Percentiles rank a stretch among this genome's conserved stretches.
These are phyloP conservation scores for Tragulus kanchil DNA, from an alignment of 2,113 vertebrate species.

Conservation along the genomic window DNA sequence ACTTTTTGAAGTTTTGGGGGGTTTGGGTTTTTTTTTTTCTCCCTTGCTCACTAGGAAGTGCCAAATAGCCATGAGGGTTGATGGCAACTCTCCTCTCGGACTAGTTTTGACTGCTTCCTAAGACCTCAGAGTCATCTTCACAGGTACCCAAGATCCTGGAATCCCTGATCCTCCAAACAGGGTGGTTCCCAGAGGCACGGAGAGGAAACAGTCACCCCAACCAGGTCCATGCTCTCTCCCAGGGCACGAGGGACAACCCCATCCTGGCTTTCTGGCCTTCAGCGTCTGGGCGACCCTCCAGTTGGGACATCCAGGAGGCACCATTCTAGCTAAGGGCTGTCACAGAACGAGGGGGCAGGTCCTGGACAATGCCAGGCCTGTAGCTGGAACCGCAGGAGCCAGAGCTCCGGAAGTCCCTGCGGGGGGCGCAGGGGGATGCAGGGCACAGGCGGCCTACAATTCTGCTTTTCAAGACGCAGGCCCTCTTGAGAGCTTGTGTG, in stretches of 20 bases:
- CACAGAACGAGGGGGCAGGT: background rate
- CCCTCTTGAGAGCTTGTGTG: background rate
- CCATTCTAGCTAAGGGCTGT: background rate
- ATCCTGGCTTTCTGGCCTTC: background rate
- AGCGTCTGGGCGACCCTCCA: background rate
- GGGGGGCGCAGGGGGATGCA: accelerated
- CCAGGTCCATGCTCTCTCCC: background rate
- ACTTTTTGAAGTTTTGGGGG: background rate
- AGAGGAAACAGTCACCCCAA: background rate
- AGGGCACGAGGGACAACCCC: accelerated
- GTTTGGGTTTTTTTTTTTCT: background rate
- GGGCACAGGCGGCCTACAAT: background rate
- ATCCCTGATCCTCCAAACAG: background rate
- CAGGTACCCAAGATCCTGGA: background rate
- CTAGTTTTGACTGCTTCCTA: background rate
- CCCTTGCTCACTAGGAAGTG: background rate
- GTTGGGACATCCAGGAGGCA: background rate
- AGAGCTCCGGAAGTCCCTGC: background rate
- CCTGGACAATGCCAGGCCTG: accelerated
- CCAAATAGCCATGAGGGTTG: background rate
- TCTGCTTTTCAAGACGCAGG: background rate
- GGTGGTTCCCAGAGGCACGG: background rate
- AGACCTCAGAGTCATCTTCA: background rate
- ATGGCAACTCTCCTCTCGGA: background rate
- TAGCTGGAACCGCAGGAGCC: background rate